Evolutionary conservation across 2,888 invertebrate species (phyloP), one percentile per base, ranked within the genome.

Genomic region (Sicus ferrugineus): DNA sequence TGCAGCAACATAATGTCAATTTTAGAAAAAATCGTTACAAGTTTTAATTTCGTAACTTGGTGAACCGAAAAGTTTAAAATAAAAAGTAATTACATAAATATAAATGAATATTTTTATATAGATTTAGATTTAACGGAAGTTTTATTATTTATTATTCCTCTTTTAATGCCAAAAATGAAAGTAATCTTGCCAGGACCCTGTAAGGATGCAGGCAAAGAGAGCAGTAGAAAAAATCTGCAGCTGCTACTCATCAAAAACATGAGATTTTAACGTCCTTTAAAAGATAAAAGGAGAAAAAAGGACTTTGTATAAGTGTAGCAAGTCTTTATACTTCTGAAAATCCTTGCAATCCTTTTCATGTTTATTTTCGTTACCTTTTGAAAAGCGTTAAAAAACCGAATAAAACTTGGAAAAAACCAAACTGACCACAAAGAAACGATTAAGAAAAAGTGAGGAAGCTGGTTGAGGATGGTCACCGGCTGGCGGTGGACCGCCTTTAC

Each of bases 391-490:
- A 42, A 61, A 11, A 34, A 38, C 11, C n/a, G 31, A 14, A 31
- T 11, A 30, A 30, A 58, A 31, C n/a, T n/a, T 30, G n/a, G 9
- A 58, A 3, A 6, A 3, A 31, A 28, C 16, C 5, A 28, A 16
- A 58, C 19, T 14, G 19, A 59, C 19, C 19, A 38, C 19, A 31
- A 59, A 7, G 26, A 16, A 42, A 23, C 30, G 23, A 11, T 56
- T 30, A n/a, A n/a, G 56, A 11, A 56, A n/a, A 56, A 56, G 30
- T 56, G 56, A 28, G 56, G 30, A 56, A 56, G 28, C 30, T 56
- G 56, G 56, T 56, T 30, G 3, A n/a, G 3, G 30, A 16, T 56
- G 56, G 30, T 56, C 16, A 9, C 16, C n/a, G 42, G 42, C 4
- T 3, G 16, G 42, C 14, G 34, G 34, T n/a, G n/a, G n/a, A n/a